Conservation (phyloP, 2,113 vertebrate genomes). For the Hystrix brachyura region DNA sequence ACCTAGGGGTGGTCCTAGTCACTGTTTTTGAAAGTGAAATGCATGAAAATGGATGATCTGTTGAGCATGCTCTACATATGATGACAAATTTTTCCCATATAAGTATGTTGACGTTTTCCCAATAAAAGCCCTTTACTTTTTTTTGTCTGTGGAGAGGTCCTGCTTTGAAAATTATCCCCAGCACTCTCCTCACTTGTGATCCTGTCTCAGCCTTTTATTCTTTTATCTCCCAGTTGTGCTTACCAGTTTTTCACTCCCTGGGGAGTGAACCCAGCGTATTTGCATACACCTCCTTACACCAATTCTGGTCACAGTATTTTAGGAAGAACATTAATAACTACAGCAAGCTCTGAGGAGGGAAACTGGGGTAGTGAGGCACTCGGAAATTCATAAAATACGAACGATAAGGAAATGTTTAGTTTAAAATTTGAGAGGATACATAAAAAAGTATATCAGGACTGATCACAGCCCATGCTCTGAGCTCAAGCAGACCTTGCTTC, state of each 20-base stretch:
- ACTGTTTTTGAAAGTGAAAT: not conserved
- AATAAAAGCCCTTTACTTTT: not conserved
- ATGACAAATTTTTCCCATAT: not conserved
- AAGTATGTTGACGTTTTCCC: not conserved
- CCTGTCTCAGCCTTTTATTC: not conserved
- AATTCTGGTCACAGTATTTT: not conserved
- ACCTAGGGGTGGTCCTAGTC: not conserved
- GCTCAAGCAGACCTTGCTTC: not conserved
- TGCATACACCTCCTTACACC: not conserved
- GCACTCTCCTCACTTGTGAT: not conserved
- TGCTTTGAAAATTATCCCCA: not conserved
- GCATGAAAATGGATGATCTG: not conserved
- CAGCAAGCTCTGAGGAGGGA: not conserved
- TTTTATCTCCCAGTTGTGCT: not conserved
- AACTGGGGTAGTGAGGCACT: not conserved
- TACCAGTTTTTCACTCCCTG: not conserved
- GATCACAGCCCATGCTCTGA: not conserved
- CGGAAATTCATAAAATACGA: conserved; percentile 42
- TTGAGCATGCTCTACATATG: not conserved
- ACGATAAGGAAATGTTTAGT: conserved; percentile 1
- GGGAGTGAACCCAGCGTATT: not conserved
- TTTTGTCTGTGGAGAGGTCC: not conserved
- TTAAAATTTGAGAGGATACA: conserved; percentile 28
- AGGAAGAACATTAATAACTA: not conserved
- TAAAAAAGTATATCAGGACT: not conserved